Evolutionary conservation across 2,888 invertebrate genomes (phyloP), one percentile per base, ranked within the genome.

Genomic region (Stenoptilia bipunctidactyla): DNA sequence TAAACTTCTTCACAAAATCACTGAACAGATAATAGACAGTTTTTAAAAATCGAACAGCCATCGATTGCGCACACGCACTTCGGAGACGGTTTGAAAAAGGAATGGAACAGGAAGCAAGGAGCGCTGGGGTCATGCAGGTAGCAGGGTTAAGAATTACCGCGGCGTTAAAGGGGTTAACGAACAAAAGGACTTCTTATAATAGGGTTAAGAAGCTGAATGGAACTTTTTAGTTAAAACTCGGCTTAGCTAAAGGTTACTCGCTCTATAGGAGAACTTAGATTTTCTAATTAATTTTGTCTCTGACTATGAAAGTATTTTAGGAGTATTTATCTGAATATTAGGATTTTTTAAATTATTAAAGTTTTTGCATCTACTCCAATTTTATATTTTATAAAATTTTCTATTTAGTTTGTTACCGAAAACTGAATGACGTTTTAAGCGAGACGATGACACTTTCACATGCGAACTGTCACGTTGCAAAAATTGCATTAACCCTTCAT

Each of bases 71-170:
- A 74, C 72, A 75, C 82, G 79, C 80, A 76, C 65, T 53, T 63
- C 53, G 61, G 58, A 66, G 67, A 68, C 65, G 61, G 65, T 61
- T 67, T 60, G 52, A 61, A 57, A 61, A 75, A 68, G 68, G 73
- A 80, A 82, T 80, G 82, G 69, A 73, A 75, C 70, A 76, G 79
- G 79, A 80, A 80, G 68, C 71, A 61, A 71, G 64, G 64, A 63
- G 51, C 51, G n/a, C n/a, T n/a, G 61, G 70, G 77, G 79, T 82
- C 82, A 82, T 83, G 83, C 82, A 82, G 82, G 83, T 83, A 80
- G 77, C 72, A 61, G 66, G 66, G 64, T 56, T 72, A 75, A 79
- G 80, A 77, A 74, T 76, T 72, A 74, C 60, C 60, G 65, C 57
- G 66, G 73, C 67, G 75, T 71, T 65, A 71, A 79, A 76, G 82